Conservation (phyloP, 2,113 vertebrate species). For the Laticauda colubrina region DNA sequence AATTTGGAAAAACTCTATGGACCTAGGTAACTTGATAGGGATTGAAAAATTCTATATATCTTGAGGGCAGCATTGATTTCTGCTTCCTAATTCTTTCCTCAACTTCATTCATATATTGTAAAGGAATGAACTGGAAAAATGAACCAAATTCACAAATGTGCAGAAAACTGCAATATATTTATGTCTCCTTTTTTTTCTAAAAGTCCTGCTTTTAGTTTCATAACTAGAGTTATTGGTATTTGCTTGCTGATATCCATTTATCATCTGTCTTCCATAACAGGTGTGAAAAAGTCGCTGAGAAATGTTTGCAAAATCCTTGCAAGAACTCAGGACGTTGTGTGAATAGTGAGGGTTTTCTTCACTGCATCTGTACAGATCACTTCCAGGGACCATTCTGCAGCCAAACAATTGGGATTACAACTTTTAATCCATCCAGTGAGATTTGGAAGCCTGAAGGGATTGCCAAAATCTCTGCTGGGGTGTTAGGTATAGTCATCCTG, state of each 20-base stretch:
- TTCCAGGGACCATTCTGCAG: slow-evolving; percentile 63
- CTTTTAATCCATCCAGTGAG: slow-evolving; percentile 59
- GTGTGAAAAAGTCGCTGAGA: slow-evolving; percentile 72
- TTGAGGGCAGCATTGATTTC: neutral
- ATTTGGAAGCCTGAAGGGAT: slow-evolving; percentile 76
- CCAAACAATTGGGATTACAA: slow-evolving; percentile 58
- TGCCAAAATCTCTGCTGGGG: slow-evolving; percentile 66
- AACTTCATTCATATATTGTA: neutral
- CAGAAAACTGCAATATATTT: neutral
- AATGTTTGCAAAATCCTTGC: slow-evolving; percentile 77
- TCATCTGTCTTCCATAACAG: slow-evolving; percentile 57
- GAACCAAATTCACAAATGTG: neutral
- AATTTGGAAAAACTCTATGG: neutral
- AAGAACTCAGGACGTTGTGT: slow-evolving; percentile 70
- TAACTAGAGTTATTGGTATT: neutral
- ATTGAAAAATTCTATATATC: neutral
- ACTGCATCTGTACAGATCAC: slow-evolving; percentile 66
- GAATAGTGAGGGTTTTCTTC: slow-evolving; percentile 58
- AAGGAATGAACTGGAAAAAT: neutral
- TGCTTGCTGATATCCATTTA: neutral
- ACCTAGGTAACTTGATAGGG: neutral
- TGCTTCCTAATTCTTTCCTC: neutral
- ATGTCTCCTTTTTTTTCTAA: neutral
- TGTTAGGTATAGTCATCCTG: slow-evolving; percentile 70
- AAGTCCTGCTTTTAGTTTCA: neutral